Percentiles rank a stretch among this genome's conserved stretches.
Conservation (phyloP, 1,140 invertebrate genomes). For the Drosophila saltans region DNA sequence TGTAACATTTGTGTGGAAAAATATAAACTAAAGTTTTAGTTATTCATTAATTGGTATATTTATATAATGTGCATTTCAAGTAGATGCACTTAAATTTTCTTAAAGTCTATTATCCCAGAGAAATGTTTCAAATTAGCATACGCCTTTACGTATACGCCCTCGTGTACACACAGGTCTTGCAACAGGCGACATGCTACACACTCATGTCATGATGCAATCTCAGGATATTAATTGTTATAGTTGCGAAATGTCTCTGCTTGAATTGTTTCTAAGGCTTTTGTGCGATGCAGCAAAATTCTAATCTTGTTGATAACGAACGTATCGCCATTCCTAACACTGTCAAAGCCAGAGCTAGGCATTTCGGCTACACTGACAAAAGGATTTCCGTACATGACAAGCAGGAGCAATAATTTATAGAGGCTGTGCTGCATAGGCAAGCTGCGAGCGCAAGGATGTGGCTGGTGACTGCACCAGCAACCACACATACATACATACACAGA, state of each 20-base stretch:
- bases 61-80: too few relatives aligned
- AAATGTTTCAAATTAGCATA: constrained; percentile 63
- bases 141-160: constrained; percentile 75
- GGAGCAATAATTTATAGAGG: constrained; percentile 81
- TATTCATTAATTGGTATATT: too few relatives aligned
- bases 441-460: constrained; percentile 63
- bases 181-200: constrained; percentile 41
- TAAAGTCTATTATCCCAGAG: not conserved
- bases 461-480: constrained; percentile 34
- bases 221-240: constrained; percentile 82
- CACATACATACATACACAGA: constrained; percentile 31
- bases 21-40: too few relatives aligned
- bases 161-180: constrained; percentile 40
- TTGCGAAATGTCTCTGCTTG: constrained; percentile 79
- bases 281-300: constrained; percentile 76
- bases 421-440: constrained; percentile 68
- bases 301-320: constrained; percentile 80
- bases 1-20: too few relatives aligned
- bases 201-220: constrained; percentile 53
- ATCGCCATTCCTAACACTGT: constrained; percentile 63
- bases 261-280: constrained; percentile 80
- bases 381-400: constrained; percentile 81
- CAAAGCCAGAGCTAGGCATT: constrained; percentile 59
- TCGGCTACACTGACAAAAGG: constrained; percentile 79
- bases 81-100: not conserved